Evolutionary conservation across 2,888 invertebrate genomes (phyloP).

Genomic region (Azorinus chamasolen): DNA sequence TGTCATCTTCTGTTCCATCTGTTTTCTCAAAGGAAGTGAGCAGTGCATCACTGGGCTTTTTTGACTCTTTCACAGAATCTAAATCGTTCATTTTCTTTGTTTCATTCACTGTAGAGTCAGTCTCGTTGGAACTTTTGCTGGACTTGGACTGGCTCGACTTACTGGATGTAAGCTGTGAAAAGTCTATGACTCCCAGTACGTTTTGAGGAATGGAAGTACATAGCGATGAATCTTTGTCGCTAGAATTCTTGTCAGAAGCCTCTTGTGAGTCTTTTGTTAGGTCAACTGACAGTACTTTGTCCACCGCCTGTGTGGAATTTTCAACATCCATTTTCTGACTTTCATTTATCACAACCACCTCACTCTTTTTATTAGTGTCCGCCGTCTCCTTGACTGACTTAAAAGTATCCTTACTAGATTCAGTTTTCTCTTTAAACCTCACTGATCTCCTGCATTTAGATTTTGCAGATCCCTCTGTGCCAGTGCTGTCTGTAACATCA

Average conservation of each 20-base stretch:
- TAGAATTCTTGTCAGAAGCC: no score
- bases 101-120: background rate
- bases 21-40: no score
- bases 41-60: no score
- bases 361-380: background rate
- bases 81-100: background rate
- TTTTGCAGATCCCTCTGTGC: no score
- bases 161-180: slow-evolving; percentile 38
- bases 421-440: no score
- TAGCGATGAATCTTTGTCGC: no score
- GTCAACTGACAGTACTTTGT: background rate
- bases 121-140: background rate
- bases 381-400: background rate
- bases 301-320: background rate
- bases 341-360: slow-evolving; percentile 37
- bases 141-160: slow-evolving; percentile 31
- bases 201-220: slow-evolving; percentile 55
- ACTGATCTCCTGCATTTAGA: no score
- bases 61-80: background rate
- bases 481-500: no score
- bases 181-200: slow-evolving; percentile 41
- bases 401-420: no score
- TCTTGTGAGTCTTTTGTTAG: slow-evolving; percentile 18
- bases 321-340: slow-evolving; percentile 32
- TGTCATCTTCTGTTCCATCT: background rate